Conservation (phyloP, 2,113 vertebrate species). For the Proteles cristata region DNA sequence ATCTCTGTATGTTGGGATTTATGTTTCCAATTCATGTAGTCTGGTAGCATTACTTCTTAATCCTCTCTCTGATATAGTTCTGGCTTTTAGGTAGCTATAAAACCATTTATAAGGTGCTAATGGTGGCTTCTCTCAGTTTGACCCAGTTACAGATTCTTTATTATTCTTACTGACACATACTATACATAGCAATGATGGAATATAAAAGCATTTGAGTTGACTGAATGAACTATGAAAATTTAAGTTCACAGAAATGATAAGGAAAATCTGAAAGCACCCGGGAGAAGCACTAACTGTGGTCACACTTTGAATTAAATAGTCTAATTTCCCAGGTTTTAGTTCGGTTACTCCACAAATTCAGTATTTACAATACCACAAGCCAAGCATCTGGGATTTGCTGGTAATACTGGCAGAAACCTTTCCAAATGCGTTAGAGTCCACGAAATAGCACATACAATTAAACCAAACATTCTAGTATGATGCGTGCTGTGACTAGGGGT, state of each 20-base stretch:
- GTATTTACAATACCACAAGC: not conserved
- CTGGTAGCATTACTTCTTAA: conserved; percentile 24
- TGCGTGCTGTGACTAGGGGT: not conserved
- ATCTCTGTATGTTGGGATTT: conserved; percentile 47
- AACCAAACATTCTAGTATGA: not conserved
- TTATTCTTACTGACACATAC: not conserved
- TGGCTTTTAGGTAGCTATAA: conserved; percentile 28
- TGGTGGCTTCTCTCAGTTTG: conserved; percentile 44
- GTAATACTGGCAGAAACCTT: not conserved
- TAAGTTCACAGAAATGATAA: conserved; percentile 35
- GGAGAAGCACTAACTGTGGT: not conserved
- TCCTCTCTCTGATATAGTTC: conserved; percentile 2
- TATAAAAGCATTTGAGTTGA: conserved; percentile 23
- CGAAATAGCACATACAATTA: not conserved
- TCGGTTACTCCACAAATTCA: not conserved
- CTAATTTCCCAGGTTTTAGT: conserved; percentile 16
- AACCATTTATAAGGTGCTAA: not conserved
- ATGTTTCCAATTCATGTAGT: conserved; percentile 40
- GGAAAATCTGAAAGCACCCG: not conserved
- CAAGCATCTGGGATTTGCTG: not conserved
- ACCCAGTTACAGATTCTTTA: not conserved
- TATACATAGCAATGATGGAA: not conserved
- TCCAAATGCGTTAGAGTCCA: not conserved
- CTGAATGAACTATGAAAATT: not conserved
- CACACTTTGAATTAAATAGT: conserved; percentile 14